Base-by-base conservation (phyloP, 2,797 vertebrate species). In the Percopsis omiscomaycus region DNA sequence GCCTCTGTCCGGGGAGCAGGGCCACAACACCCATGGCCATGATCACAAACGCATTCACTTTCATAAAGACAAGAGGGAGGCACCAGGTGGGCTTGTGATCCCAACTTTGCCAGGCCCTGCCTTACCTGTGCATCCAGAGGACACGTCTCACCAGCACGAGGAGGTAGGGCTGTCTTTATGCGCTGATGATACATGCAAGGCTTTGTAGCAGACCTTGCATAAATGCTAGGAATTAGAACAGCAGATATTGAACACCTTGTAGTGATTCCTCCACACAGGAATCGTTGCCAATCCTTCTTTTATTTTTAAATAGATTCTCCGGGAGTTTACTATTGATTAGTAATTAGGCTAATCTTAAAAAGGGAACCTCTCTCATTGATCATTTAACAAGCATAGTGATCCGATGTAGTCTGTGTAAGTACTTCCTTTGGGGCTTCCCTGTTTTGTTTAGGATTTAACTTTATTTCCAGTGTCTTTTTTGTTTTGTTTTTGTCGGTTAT, bases 11-110 rank as follows among this genome's bases (percentile, higher is more conserved):
- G 45, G 69, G 11, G 66, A 66, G 8, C 67, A 69, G 0, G 51
- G 51, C 14, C 50, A 59, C 1, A 56, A 32, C 3, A n/a, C 2
- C 13, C 59, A 75, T 1, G 83, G 44, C 0, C 71, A 73, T 5
- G 32, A 14, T 14, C 44, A 15, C 14, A 44, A 50, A 15, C 61
- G 60, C 9, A 3, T 5, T 4, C 79, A 79, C 47, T 83, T 82
- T 48, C 93, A 89, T 42, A 91, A 91, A 74, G 74, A 85, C 9
- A 96, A 95, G 73, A 84, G 95, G 56, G 96, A 95, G 64, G 93
- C 92, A 0, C 87, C 92, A 0, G 93, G 84, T 15, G 86, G 71
- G 5, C 71, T 64, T 1, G 70, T 13, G 0, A 67, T 68, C 28
- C 71, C 89, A 0, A 80, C 79, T 9, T 57, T 79, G 12, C 79